These are phyloP conservation scores for Apamea epomidion DNA, from an alignment of 2,888 invertebrate species.

Conservation along the genomic window DNA sequence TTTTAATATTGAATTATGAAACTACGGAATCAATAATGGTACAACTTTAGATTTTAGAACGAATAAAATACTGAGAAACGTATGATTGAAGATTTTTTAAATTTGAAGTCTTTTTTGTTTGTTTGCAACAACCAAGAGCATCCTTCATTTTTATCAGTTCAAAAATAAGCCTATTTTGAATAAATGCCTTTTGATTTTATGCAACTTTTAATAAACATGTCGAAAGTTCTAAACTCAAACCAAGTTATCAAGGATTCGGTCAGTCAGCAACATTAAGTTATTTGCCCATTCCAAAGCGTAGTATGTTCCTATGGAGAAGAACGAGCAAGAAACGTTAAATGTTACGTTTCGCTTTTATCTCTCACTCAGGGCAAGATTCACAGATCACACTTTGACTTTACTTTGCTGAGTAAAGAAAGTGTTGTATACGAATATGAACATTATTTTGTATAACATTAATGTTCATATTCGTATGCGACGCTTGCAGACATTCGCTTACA, in stretches of 20 bases:
- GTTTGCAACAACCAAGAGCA: background rate
- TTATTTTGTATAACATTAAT: too few relatives aligned
- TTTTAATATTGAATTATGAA: background rate
- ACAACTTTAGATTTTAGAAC: background rate
- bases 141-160: background rate
- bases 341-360: background rate
- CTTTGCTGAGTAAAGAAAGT: too few relatives aligned
- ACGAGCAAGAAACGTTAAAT: background rate
- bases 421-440: too few relatives aligned
- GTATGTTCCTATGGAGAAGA: background rate
- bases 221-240: background rate
- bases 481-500: too few relatives aligned
- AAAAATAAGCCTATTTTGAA: background rate
- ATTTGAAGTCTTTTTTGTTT: background rate
- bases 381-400: too few relatives aligned
- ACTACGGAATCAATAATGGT: too few relatives aligned
- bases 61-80: background rate
- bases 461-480: too few relatives aligned
- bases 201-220: background rate
- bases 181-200: background rate
- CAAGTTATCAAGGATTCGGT: background rate
- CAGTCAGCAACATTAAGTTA: background rate
- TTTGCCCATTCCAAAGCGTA: background rate
- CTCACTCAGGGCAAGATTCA: slow-evolving; percentile 6
- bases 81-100: background rate